A percentile compares a stretch with the other conserved stretches of the same genome.
These are phyloP conservation scores for Gari tellinella DNA, from an alignment of 2,888 invertebrate genomes.

Conservation along the genomic window DNA sequence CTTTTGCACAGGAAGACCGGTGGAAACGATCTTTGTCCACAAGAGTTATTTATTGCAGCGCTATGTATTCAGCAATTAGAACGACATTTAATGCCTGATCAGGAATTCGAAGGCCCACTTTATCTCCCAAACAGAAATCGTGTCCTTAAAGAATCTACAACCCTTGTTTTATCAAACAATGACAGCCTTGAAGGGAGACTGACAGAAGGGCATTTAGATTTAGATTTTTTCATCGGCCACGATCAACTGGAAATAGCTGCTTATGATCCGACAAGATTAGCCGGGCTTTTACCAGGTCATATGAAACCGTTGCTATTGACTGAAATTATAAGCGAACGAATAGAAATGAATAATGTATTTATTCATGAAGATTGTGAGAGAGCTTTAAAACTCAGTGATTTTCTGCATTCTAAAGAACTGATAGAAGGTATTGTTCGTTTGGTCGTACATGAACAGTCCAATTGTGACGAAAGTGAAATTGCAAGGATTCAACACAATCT, in stretches of 20 bases:
- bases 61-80: no score
- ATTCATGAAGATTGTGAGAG: no score
- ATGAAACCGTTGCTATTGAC: slow-evolving; percentile 31
- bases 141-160: slow-evolving; percentile 3
- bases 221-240: slow-evolving; percentile 37
- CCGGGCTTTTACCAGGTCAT: slow-evolving; percentile 11
- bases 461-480: no score
- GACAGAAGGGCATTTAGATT: slow-evolving; percentile 6
- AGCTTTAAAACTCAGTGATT: no score
- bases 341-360: neutral
- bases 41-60: no score
- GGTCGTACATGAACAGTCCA: no score
- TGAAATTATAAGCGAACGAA: slow-evolving; percentile 17
- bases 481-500: no score
- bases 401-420: no score
- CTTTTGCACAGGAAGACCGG: no score
- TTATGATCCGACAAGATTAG: slow-evolving; percentile 4
- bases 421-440: no score
- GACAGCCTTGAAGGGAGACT: slow-evolving; percentile 18
- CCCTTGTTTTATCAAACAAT: slow-evolving; percentile 31
- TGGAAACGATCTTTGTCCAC: no score
- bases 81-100: no score
- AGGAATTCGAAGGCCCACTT: neutral
- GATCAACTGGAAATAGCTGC: slow-evolving; percentile 16
- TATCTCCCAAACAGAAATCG: slow-evolving; percentile 8